Evolutionary conservation across 2,113 vertebrate genomes (phyloP), one percentile per base, ranked within the genome.

Genomic region (Erythrocercus mccallii): DNA sequence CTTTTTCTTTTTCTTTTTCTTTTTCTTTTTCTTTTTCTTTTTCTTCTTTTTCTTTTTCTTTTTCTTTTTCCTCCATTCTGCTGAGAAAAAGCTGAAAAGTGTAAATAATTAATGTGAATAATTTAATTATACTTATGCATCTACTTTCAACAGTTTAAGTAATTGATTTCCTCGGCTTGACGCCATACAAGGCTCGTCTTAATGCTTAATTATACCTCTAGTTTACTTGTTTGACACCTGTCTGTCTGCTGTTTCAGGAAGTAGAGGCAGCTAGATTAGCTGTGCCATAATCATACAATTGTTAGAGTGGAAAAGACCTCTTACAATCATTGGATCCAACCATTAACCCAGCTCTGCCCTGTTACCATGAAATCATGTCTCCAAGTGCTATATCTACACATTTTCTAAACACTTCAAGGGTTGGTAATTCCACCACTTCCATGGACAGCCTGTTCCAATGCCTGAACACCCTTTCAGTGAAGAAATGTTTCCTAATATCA

Each of bases 101-200:
- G 13, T 88, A 90, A 95, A 88, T 90, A 94, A 94, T 90, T 84
- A 47, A 92, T 68, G 64, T 65, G 19, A 77, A 81, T 86, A 73
- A 81, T 88, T 95, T 90, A 84, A 47, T 58, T 85, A 38, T 82
- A 86, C 27, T 68, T 91, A 90, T 22, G 31, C 38, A 47, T 57
- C 54, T 88, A 8, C 45, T 94, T 90, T 87, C 53, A 80, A 30
- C 51, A 53, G 33, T 91, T 91, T 92, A 82, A 87, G 90, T 48
- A 77, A 92, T 74, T 80, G 14, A 87, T 92, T 93, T 94, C 51
- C 51, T 64, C 56, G 44, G 33, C 16, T 78, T 89, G 37, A 66
- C 65, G 33, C 44, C 27, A 12, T 53, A 31, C 19, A 78, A 78
- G 48, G 15, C 25, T 62, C 7, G 9, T 81, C 21, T 77, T 60